Evolutionary conservation across 2,113 vertebrate genomes (phyloP).

Genomic region (Girardinichthys multiradiatus): DNA sequence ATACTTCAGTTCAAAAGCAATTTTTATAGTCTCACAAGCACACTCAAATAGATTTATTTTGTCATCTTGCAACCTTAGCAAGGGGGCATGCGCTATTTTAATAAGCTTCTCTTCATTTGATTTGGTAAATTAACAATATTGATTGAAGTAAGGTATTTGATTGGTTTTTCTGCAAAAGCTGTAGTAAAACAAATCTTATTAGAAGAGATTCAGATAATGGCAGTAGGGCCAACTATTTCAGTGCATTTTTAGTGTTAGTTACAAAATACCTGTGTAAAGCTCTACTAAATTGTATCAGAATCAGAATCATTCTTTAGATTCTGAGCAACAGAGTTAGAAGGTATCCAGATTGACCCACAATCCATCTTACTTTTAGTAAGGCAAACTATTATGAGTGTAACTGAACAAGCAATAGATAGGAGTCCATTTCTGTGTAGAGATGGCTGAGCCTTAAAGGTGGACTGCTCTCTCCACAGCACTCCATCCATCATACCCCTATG

Average conservation of each 20-base stretch:
- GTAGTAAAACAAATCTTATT: no score
- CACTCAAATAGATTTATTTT: background rate
- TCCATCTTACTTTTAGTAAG: background rate
- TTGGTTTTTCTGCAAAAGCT: no score
- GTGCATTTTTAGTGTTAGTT: no score
- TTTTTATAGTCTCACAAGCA: no score
- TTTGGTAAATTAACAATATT: background rate
- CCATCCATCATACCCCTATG: slow-evolving; percentile 50
- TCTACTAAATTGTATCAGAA: background rate
- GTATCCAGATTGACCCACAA: background rate
- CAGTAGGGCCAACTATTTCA: no score
- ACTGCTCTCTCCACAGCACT: slow-evolving; percentile 26
- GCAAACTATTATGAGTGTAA: slow-evolving; percentile 23
- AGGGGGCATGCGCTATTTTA: background rate
- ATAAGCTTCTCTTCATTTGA: background rate
- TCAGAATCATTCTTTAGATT: background rate
- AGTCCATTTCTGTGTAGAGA: slow-evolving; percentile 21
- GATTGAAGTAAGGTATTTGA: no score
- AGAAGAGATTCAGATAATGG: no score
- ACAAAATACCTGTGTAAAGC: no score
- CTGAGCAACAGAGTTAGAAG: background rate
- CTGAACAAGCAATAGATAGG: slow-evolving; percentile 14
- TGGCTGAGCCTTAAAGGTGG: slow-evolving; percentile 16
- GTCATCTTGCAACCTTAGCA: background rate
- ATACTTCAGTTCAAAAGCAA: background rate